Evolutionary conservation across 2,888 invertebrate species (phyloP), one percentile per base, ranked within the genome.

Genomic region (Euspilapteryx auroguttella): DNA sequence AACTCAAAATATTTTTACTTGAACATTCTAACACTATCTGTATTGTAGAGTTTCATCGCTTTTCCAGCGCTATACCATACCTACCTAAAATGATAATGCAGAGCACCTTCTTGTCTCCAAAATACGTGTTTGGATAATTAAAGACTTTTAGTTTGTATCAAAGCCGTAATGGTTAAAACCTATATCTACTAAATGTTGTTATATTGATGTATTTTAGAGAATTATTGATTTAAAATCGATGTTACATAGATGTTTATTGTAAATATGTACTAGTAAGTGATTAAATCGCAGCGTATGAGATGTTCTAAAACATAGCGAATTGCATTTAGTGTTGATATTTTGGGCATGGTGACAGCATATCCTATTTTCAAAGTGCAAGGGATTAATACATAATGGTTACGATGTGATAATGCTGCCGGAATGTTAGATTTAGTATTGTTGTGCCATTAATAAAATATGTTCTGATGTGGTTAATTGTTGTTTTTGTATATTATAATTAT

Each of bases 221-320:
- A 65, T 64, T 73, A 71, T 71, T 73, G 62, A 71, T 66, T 55
- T 17, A 17, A 63, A 68, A 71, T 75, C 61, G 75, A 73, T 73
- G 75, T 75, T 75, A 69, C 45, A 71, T 73, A 73, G 73, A 71
- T 75, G 71, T 75, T 73, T 71, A 73, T 54, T 73, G 71, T 75
- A 71, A 57, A 69, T 71, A 66, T 57, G 69, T 71, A 66, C 57
- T 64, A 62, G 28, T 6, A 71, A 57, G 66, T 69, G n/a, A 66
- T 58, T 64, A 61, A 52, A 44, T 54, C 47, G 58, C 58, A 54
- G 44, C 37, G 51, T 56, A 54, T 55, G 61, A 53, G 42, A 56
- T 56, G 58, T 61, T 61, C n/a, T n/a, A n/a, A n/a, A n/a, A n/a
- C n/a, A n/a, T 58, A 56, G 65, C 55, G 51, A 57, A 66, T 63